Percentiles rank a stretch among this genome's conserved stretches.
These are phyloP conservation scores for Hylaeus anthracinus DNA, from an alignment of 1,140 invertebrate species.

Conservation along the genomic window DNA sequence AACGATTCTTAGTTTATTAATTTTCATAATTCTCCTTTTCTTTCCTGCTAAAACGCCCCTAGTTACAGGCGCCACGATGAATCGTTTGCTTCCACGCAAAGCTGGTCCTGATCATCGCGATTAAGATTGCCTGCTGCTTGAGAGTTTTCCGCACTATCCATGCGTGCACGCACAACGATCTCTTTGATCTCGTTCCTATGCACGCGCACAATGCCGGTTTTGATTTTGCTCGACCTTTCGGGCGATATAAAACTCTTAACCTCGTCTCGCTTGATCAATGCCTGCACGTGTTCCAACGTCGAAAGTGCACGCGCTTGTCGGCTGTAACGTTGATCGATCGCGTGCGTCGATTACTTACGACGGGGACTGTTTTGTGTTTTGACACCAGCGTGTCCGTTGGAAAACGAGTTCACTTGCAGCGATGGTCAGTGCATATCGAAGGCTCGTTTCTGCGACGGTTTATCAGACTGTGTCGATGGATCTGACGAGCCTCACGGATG, in stretches of 20 bases:
- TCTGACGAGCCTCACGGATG: slow-evolving; percentile 86
- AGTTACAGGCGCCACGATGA: no score
- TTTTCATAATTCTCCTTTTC: no score
- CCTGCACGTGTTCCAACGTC: not conserved
- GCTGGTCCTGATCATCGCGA: no score
- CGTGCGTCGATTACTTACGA: not conserved
- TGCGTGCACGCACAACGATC: not conserved
- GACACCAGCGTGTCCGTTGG: slow-evolving; percentile 78
- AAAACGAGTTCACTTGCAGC: slow-evolving; percentile 82
- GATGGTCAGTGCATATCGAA: slow-evolving; percentile 84
- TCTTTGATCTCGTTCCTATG: not conserved
- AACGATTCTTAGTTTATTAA: no score
- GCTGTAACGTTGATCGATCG: not conserved
- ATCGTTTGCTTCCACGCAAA: no score
- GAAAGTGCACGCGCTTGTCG: slow-evolving; percentile 2
- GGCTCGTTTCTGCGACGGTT: slow-evolving; percentile 84
- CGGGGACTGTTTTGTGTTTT: slow-evolving; percentile 22
- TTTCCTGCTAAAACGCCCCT: no score
- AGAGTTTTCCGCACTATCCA: no score
- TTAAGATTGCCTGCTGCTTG: not conserved
- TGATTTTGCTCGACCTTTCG: slow-evolving; percentile 2
- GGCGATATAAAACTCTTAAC: no score
- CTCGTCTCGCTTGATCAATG: not conserved
- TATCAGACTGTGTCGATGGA: slow-evolving; percentile 84
- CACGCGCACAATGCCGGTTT: slow-evolving; percentile 20